These are phyloP conservation scores for Criorhina ranunculi DNA, from an alignment of 2,888 invertebrate species.

Conservation along the genomic window DNA sequence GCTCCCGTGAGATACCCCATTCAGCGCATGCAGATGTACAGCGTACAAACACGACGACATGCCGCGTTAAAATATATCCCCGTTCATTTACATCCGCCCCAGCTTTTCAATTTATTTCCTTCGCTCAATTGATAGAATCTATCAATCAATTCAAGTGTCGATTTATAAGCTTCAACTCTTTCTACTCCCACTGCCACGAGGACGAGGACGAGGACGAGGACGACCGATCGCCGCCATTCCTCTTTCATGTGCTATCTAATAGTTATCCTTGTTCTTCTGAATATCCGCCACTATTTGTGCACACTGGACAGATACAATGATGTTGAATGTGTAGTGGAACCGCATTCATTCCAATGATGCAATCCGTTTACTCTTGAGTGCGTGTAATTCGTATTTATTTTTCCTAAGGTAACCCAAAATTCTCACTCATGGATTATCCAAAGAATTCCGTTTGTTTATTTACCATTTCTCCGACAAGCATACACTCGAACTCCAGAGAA, in stretches of 20 bases:
- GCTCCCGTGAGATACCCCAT: conserved; percentile 48
- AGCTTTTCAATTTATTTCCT: conserved; percentile 74
- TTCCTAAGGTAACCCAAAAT: conserved; percentile 36
- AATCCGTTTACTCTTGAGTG: conserved; percentile 57
- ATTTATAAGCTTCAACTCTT: conserved; percentile 71
- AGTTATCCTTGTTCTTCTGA: conserved; percentile 31
- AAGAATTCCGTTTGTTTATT: conserved; percentile 69
- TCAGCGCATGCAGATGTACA: conserved; percentile 58
- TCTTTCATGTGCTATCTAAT: conserved; percentile 11
- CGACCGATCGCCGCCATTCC: conserved; percentile 7
- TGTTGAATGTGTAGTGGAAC: conserved; percentile 1
- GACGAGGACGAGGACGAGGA: conserved; percentile 38
- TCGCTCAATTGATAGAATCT: conserved; percentile 75
- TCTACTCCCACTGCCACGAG: conserved; percentile 20
- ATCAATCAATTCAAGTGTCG: conserved; percentile 76
- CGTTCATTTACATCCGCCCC: conserved; percentile 71
- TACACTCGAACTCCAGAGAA: conserved; percentile 47
- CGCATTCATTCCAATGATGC: conserved; percentile 31
- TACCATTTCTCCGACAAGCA: conserved; percentile 65
- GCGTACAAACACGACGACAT: conserved; percentile 15
- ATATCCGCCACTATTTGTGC: not conserved
- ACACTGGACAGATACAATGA: conserved; percentile 27
- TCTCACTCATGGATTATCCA: conserved; percentile 60
- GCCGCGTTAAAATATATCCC: conserved; percentile 54
- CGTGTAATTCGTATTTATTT: conserved; percentile 63